A percentile compares a stretch with the other conserved stretches of the same genome.
These are phyloP conservation scores for Lepisosteus oculatus DNA, from an alignment of 2,113 vertebrate species.

Conservation along the genomic window DNA sequence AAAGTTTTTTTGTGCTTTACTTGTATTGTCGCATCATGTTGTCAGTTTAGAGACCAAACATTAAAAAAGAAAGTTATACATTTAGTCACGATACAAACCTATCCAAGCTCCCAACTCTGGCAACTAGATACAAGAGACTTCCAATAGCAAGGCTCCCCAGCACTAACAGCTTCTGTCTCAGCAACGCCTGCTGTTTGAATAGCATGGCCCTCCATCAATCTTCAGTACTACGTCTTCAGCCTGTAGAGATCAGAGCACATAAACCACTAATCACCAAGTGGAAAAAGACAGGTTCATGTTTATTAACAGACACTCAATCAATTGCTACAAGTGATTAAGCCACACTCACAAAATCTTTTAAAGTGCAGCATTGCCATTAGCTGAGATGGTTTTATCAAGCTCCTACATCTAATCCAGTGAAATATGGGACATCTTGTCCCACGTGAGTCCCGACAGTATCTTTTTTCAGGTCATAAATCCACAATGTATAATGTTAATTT, in stretches of 20 bases:
- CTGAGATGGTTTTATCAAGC: constrained; percentile 14
- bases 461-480: too few relatives aligned
- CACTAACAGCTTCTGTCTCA: constrained; percentile 95
- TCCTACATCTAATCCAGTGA: constrained; percentile 3
- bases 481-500: too few relatives aligned
- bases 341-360: constrained; percentile 25
- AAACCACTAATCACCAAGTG: constrained; percentile 53
- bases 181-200: constrained; percentile 97
- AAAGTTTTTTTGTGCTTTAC: too few relatives aligned
- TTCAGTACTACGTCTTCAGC: constrained; percentile 85
- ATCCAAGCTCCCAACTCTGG: constrained; percentile 94
- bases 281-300: constrained; percentile 37
- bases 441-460: too few relatives aligned
- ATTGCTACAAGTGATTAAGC: constrained; percentile 53
- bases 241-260: constrained; percentile 64
- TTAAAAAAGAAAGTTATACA: too few relatives aligned
- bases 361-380: constrained; percentile 42
- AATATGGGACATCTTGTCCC: too few relatives aligned
- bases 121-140: constrained; percentile 92
- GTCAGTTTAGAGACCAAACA: too few relatives aligned
- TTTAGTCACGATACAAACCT: constrained; percentile 65
- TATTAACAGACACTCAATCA: constrained; percentile 55
- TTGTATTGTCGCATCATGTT: too few relatives aligned
- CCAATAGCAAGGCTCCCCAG: constrained; percentile 90
- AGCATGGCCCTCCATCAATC: constrained; percentile 99